Evolutionary conservation across 1,140 invertebrate genomes (phyloP).

Genomic region (Cyclargus thomasi): DNA sequence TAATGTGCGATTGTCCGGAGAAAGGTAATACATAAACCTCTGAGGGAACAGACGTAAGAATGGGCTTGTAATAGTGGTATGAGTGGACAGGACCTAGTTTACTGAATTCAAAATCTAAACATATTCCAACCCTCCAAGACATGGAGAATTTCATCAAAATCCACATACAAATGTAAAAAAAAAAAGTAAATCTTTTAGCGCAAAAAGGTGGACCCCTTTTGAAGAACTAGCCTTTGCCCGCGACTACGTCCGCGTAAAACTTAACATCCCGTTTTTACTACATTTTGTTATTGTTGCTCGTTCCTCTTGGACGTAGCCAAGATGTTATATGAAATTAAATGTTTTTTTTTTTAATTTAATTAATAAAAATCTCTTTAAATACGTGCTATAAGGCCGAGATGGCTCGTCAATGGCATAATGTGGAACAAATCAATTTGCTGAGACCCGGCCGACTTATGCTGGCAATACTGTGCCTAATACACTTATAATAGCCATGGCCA

Average conservation of each 20-base stretch:
- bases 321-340: too few species aligned
- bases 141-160: too few species aligned
- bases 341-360: background rate
- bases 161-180: too few species aligned
- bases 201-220: too few species aligned
- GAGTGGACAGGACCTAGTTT: background rate
- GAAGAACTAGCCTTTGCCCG: too few species aligned
- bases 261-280: too few species aligned
- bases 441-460: conserved; percentile 26
- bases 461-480: conserved; percentile 3
- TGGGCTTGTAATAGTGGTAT: conserved; percentile 9
- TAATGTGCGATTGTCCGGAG: background rate
- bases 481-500: background rate
- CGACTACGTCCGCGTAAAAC: too few species aligned
- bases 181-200: too few species aligned
- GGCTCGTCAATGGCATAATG: conserved; percentile 32
- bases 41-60: background rate
- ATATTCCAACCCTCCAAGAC: too few species aligned
- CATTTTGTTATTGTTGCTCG: too few species aligned
- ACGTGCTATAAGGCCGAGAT: conserved; percentile 34
- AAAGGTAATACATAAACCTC: background rate
- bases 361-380: background rate
- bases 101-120: too few species aligned
- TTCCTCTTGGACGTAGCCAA: too few species aligned
- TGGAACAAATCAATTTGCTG: conserved; percentile 42